Conservation (phyloP, 2,113 vertebrate genomes). For the Zosterops hypoxanthus region DNA sequence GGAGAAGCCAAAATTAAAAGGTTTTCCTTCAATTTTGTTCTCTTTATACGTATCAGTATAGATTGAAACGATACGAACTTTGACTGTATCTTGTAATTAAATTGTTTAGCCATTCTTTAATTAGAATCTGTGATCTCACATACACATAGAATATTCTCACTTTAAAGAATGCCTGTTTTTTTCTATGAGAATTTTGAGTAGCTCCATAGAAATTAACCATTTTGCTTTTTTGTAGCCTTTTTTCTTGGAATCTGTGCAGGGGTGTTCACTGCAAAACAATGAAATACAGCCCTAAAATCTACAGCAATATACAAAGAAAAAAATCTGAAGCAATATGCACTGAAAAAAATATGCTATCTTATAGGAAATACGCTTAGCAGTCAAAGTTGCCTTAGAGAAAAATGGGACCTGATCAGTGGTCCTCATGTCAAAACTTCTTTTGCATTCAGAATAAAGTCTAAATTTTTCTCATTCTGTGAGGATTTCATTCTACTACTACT, state of each 20-base stretch:
- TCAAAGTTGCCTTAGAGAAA: background rate
- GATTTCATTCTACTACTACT: background rate
- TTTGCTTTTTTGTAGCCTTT: conserved; percentile 11
- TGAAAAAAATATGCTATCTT: background rate
- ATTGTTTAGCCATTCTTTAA: background rate
- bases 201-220: background rate
- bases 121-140: background rate
- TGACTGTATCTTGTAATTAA: background rate
- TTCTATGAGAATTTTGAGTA: background rate
- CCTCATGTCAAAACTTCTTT: background rate
- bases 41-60: background rate
- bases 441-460: background rate
- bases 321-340: background rate
- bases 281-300: background rate
- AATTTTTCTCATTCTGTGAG: background rate
- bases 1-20: background rate
- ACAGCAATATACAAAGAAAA: background rate
- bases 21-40: background rate
- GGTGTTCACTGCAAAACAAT: background rate
- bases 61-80: background rate
- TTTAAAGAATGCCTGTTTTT: background rate
- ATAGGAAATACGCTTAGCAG: background rate
- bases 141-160: background rate
- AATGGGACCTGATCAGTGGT: background rate
- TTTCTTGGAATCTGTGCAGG: background rate